phyloP scores from a whole-genome alignment of 1,140 invertebrate species.

The Brachionus sp. region DNA sequence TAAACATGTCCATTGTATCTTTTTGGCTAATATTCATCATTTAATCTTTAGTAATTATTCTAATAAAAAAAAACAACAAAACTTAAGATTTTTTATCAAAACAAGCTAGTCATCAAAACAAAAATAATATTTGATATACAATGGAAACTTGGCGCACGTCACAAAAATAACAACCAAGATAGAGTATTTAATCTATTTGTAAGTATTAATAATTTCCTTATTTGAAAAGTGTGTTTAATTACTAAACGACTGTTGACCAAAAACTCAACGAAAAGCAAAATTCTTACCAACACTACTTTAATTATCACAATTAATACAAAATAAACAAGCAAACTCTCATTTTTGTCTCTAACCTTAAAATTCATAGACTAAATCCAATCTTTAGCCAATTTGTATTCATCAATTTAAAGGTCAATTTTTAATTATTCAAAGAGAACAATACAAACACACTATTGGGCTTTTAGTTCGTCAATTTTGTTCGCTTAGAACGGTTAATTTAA shows the following conservation, averaged over 20 bases:
- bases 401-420: constrained; percentile 22
- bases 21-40: background rate
- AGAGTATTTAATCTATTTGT: background rate
- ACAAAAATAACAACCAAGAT: background rate
- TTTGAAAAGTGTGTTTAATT: background rate
- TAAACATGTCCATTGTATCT: background rate
- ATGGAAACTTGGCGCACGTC: background rate
- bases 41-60: background rate
- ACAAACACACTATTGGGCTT: background rate
- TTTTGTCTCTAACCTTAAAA: constrained; percentile 3
- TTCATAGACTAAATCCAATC: background rate
- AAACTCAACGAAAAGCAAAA: background rate
- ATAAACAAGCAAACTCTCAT: background rate
- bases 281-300: background rate
- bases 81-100: background rate
- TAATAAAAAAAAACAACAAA: background rate
- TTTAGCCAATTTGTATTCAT: background rate
- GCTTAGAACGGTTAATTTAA: constrained; percentile 30
- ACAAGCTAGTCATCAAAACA: background rate
- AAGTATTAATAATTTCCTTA: background rate
- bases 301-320: background rate
- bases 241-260: background rate
- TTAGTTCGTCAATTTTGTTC: background rate
- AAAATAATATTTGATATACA: background rate
- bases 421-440: background rate